Base-by-base conservation (phyloP, 2,888 invertebrate genomes). In the Leptura quadrifasciata region DNA sequence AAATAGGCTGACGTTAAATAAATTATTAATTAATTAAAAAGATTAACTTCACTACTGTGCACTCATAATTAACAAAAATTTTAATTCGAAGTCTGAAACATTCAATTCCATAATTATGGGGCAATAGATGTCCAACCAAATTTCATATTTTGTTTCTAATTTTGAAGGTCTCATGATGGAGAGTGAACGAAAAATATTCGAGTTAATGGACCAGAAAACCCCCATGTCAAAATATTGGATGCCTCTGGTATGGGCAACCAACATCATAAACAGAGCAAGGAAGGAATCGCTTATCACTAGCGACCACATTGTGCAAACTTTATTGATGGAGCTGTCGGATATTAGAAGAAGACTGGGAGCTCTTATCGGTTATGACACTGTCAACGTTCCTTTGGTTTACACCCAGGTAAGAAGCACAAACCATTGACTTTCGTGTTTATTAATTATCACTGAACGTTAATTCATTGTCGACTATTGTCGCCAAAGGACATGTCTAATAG, bases 191-290 rank as follows among this genome's bases (percentile, higher is more conserved):
- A 96, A 96, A 88, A 96, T 97, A 70, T 96, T 97, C 87, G 97
- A 97, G 88, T 93, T 95, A 86, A 94, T 97, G 93, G 95, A 97
- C 87, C 94, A 94, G 15, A 96, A 96, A 88, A 96, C 96, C 83
- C 95, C 95, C 3, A 97, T 97, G 95, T 95, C 96, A 15, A 94
- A 94, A 90, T 97, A 97, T 88, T 97, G 97, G 97, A 95, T 97
- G 95, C 97, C 97, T 0, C 90, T 97, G 69, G 96, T 96, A 17
- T 97, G 97, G 97, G 97, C 97, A 57, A 96, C 96, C 5, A 96
- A 96, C 88, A 95, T 97, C 79, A 96, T 97, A 81, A 96, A 96
- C 89, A 91, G 96, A 74, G 96, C 97, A 4, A 91, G 96, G 76
- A 95, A 95, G 86, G 97, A 97, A 84, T 94, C 94, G 0, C 90